phyloP scores from a whole-genome alignment of 1,140 invertebrate genomes.

The Andricus grossulariae region DNA sequence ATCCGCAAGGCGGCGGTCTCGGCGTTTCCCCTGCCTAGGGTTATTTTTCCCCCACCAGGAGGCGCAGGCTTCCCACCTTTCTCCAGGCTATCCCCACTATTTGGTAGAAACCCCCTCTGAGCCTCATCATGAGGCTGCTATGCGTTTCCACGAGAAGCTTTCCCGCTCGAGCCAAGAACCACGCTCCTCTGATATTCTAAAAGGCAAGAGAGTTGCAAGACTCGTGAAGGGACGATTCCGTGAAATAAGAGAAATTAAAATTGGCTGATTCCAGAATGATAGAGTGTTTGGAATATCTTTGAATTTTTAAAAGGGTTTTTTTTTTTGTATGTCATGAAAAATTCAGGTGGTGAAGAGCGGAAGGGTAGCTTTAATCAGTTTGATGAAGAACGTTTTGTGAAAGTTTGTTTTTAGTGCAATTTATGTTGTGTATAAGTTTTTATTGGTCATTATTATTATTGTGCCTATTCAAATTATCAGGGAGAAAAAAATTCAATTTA shows the following conservation, averaged over 20 bases:
- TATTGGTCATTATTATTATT: no score
- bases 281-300: conserved; percentile 2
- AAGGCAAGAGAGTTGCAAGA: conserved; percentile 24
- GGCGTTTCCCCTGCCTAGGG: conserved; percentile 39
- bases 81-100: conserved; percentile 34
- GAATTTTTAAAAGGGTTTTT: background rate
- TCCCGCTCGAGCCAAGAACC: conserved; percentile 20
- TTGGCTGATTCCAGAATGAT: background rate
- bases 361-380: background rate
- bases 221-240: conserved; percentile 1
- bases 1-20: conserved; percentile 43
- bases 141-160: conserved; percentile 16
- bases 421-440: no score
- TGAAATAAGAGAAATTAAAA: conserved; percentile 21
- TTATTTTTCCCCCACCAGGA: background rate
- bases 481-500: no score
- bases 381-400: background rate
- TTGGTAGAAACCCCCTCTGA: conserved; percentile 2
- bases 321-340: background rate
- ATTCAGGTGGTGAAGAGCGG: background rate
- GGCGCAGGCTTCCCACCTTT: background rate
- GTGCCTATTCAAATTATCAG: no score
- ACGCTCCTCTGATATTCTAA: conserved; percentile 20
- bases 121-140: background rate
- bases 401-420: no score